Conservation (phyloP, 1,140 invertebrate genomes). For the Yoshiicerus persimilis region DNA sequence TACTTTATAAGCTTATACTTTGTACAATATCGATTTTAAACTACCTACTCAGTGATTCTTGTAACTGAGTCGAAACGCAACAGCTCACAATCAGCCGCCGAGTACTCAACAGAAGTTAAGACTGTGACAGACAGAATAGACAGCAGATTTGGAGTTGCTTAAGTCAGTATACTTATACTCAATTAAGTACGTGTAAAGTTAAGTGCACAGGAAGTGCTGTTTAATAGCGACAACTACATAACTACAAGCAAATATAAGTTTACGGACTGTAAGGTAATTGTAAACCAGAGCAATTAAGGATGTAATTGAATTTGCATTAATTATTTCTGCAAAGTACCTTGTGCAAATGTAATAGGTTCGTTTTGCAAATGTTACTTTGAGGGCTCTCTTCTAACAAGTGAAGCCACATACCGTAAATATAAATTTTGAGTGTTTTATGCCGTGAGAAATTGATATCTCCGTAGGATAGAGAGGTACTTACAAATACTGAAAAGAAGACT, state of each 20-base stretch:
- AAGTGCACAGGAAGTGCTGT: neutral
- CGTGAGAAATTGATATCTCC: neutral
- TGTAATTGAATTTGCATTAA: neutral
- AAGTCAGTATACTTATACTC: neutral
- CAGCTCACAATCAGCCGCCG: neutral
- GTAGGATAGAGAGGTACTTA: neutral
- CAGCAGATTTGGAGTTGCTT: too few relatives aligned
- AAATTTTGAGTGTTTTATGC: neutral
- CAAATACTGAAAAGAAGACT: neutral
- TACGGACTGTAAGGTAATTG: too few relatives aligned
- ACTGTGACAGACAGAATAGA: neutral
- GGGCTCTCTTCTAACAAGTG: too few relatives aligned
- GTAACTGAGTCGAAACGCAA: neutral
- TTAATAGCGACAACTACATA: neutral
- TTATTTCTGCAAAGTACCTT: too few relatives aligned
- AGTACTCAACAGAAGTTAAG: neutral
- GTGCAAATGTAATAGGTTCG: too few relatives aligned
- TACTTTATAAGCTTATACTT: neutral
- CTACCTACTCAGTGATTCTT: neutral
- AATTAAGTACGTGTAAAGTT: too few relatives aligned
- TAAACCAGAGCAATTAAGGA: neutral
- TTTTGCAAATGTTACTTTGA: too few relatives aligned
- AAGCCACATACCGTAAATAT: neutral
- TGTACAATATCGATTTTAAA: neutral
- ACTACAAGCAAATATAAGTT: too few relatives aligned